phyloP scores from a whole-genome alignment of 2,888 invertebrate genomes.

The Nemoura dubitans region DNA sequence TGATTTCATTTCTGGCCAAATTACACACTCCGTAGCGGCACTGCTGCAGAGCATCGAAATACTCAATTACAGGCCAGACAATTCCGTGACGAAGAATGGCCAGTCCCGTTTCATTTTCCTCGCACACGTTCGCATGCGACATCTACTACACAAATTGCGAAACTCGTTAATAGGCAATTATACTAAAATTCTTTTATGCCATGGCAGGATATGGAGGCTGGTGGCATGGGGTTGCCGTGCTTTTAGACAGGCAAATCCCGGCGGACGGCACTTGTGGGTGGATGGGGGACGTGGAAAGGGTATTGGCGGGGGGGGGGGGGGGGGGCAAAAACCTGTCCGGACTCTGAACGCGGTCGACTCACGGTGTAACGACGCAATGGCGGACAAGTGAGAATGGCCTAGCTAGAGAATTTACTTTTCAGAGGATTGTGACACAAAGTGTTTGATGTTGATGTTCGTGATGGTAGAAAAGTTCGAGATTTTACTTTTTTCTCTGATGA shows the following conservation, averaged over 20 bases:
- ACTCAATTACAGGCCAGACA: constrained; percentile 23
- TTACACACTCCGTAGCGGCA: background rate
- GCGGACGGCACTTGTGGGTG: background rate
- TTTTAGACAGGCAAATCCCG: constrained; percentile 37
- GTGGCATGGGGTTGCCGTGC: background rate
- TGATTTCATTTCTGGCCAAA: background rate
- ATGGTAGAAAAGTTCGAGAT: too few species aligned
- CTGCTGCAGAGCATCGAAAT: background rate
- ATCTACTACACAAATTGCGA: constrained; percentile 17
- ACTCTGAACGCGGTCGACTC: background rate
- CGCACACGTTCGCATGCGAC: background rate
- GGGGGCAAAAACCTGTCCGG: background rate
- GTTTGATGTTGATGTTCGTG: too few species aligned
- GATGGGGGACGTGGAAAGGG: background rate
- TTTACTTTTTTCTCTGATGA: too few species aligned
- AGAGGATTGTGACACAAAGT: too few species aligned
- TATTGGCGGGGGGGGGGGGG: constrained; percentile 23
- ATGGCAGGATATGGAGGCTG: background rate
- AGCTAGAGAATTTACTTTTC: too few species aligned
- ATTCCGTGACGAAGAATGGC: background rate
- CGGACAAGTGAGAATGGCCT: too few species aligned
- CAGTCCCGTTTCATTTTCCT: constrained; percentile 4
- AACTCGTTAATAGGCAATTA: constrained; percentile 41
- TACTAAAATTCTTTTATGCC: constrained; percentile 38
- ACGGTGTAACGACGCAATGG: too few species aligned